Conservation (phyloP, 2,888 invertebrate genomes). For the Cephonodes hylas region DNA sequence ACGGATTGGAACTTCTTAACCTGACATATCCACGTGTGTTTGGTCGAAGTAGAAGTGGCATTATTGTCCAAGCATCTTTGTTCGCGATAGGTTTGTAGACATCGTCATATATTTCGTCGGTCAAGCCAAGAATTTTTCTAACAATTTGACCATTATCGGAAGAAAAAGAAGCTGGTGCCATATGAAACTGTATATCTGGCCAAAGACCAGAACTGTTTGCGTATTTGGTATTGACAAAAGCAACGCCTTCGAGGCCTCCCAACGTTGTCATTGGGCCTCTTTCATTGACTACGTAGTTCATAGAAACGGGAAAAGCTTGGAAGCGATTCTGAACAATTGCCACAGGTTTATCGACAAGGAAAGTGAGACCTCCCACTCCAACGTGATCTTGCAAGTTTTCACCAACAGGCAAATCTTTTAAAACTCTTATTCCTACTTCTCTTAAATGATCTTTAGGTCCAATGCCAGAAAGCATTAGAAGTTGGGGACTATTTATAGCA, state of each 20-base stretch:
- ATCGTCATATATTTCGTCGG: slow-evolving; percentile 89
- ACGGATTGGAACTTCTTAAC: slow-evolving; percentile 90
- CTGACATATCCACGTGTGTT: slow-evolving; percentile 89
- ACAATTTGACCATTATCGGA: slow-evolving; percentile 89
- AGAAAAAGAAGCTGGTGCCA: slow-evolving; percentile 93
- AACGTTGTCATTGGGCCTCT: slow-evolving; percentile 93
- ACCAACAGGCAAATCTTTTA: slow-evolving; percentile 89
- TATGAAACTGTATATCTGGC: slow-evolving; percentile 95
- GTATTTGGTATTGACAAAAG: slow-evolving; percentile 91
- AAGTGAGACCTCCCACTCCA: slow-evolving; percentile 91
- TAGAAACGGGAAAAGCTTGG: slow-evolving; percentile 88
- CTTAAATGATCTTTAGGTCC: slow-evolving; percentile 86
- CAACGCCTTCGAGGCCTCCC: slow-evolving; percentile 93
- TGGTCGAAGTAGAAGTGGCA: slow-evolving; percentile 91
- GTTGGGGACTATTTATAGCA: slow-evolving; percentile 94
- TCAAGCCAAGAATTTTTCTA: slow-evolving; percentile 88
- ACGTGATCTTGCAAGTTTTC: slow-evolving; percentile 94
- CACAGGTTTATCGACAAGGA: slow-evolving; percentile 90
- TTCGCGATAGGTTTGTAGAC: slow-evolving; percentile 91
- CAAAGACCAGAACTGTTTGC: slow-evolving; percentile 89
- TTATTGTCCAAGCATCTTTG: slow-evolving; percentile 90
- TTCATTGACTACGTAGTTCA: slow-evolving; percentile 89
- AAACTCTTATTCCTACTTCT: slow-evolving; percentile 85
- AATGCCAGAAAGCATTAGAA: slow-evolving; percentile 94
- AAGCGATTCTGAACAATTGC: slow-evolving; percentile 90